Conservation (phyloP, 92 coral and sea anemone species). For the Heliopora coerulea region DNA sequence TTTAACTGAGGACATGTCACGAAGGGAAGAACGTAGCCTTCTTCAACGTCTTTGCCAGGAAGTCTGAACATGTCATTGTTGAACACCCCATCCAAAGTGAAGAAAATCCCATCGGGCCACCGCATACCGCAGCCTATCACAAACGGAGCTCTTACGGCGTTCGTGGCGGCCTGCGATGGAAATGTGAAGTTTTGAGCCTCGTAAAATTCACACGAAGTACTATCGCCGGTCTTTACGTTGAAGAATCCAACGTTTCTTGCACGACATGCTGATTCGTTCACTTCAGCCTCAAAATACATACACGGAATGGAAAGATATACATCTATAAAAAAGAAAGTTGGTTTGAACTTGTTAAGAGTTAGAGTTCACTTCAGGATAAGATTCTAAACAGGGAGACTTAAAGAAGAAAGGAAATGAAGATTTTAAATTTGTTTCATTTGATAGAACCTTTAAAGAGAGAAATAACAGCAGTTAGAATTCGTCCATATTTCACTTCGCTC, state of each 20-base stretch:
- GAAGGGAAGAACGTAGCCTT: conserved; percentile 69
- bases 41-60: conserved; percentile 51
- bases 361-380: too few relatives aligned
- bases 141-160: conserved; percentile 75
- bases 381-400: too few relatives aligned
- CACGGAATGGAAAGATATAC: conserved; percentile 64
- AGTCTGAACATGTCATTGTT: conserved; percentile 68
- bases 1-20: conserved; percentile 79
- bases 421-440: too few relatives aligned
- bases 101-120: conserved; percentile 85
- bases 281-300: conserved; percentile 89
- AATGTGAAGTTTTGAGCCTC: conserved; percentile 69
- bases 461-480: too few relatives aligned
- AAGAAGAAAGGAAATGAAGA: too few relatives aligned
- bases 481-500: too few relatives aligned
- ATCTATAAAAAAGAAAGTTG: conserved; percentile 49
- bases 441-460: too few relatives aligned
- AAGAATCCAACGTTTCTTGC: conserved; percentile 80
- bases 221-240: conserved; percentile 61
- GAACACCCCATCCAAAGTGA: conserved; percentile 91
- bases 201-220: conserved; percentile 78
- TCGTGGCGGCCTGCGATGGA: conserved; percentile 65
- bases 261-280: conserved; percentile 69
- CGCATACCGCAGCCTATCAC: conserved; percentile 92
- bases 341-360: neutral